Percentiles rank a stretch among this genome's conserved stretches.
These are phyloP conservation scores for Troglohyphantes excavatus DNA, from an alignment of 2,888 invertebrate genomes.

Conservation along the genomic window DNA sequence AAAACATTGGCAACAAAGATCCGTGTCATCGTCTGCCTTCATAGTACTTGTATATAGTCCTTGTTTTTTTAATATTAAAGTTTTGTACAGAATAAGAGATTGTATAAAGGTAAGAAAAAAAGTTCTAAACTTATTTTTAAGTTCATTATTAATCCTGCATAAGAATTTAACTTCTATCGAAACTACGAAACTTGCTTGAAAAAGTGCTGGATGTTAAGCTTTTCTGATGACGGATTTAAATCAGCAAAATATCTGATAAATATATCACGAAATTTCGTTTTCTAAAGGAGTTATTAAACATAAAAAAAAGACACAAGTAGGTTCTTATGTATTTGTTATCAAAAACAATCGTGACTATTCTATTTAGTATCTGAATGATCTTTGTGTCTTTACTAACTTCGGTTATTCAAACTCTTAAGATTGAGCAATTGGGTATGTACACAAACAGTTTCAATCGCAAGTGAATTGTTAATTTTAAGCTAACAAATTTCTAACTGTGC, in stretches of 20 bases:
- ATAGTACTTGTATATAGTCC: constrained; percentile 57
- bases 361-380: neutral
- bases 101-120: constrained; percentile 46
- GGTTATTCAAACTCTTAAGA: neutral
- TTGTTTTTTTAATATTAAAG: constrained; percentile 53
- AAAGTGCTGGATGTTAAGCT: neutral
- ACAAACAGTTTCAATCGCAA: too few species aligned
- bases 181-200: neutral
- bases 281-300: neutral
- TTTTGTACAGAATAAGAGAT: constrained; percentile 63
- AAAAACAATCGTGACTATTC: too few species aligned
- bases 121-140: neutral
- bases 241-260: neutral
- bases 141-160: neutral
- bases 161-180: neutral
- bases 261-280: neutral
- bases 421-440: neutral
- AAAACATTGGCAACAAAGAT: constrained; percentile 65
- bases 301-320: too few species aligned
- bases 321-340: too few species aligned
- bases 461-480: too few species aligned
- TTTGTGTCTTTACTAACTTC: neutral
- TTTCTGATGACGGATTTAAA: constrained; percentile 9
- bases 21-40: constrained; percentile 70
- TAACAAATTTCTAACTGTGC: too few species aligned